phyloP scores from a whole-genome alignment of 2,113 vertebrate species.

The Pachypanchax playfairii region DNA sequence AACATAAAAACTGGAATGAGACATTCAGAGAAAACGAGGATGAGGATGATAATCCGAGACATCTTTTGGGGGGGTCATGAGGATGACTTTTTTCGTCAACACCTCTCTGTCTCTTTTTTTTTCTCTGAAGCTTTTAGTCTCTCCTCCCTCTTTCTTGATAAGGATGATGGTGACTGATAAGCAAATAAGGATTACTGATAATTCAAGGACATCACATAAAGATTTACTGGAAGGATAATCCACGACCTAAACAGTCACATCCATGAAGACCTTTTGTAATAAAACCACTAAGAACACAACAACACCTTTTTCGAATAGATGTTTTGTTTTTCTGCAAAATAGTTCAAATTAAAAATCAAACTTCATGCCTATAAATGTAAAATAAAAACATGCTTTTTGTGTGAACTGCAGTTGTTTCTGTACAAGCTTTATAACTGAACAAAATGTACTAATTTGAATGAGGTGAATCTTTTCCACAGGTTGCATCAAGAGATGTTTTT shows the following conservation, averaged over 20 bases:
- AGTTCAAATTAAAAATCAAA: too few relatives aligned
- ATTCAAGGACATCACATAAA: constrained; percentile 36
- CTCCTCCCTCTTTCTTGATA: constrained; percentile 48
- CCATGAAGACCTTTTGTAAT: neutral
- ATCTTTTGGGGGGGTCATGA: constrained; percentile 43
- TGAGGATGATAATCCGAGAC: constrained; percentile 6
- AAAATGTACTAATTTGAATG: too few relatives aligned
- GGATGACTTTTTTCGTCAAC: constrained; percentile 46
- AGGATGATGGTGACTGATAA: constrained; percentile 67
- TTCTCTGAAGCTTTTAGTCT: constrained; percentile 21
- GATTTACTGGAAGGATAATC: constrained; percentile 44
- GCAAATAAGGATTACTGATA: constrained; percentile 31
- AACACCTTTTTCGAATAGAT: neutral
- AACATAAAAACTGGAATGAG: neutral
- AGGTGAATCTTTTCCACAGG: too few relatives aligned
- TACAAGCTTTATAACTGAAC: too few relatives aligned
- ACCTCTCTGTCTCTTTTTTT: constrained; percentile 38
- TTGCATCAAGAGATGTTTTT: too few relatives aligned
- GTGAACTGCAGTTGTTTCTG: too few relatives aligned
- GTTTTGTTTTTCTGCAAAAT: neutral
- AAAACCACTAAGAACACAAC: neutral
- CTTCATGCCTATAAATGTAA: too few relatives aligned
- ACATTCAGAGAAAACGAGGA: neutral
- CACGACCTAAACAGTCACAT: neutral
- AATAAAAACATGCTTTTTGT: too few relatives aligned